Conservation (phyloP, 1,140 invertebrate species). For the Caenorhabditis tropicalis region DNA sequence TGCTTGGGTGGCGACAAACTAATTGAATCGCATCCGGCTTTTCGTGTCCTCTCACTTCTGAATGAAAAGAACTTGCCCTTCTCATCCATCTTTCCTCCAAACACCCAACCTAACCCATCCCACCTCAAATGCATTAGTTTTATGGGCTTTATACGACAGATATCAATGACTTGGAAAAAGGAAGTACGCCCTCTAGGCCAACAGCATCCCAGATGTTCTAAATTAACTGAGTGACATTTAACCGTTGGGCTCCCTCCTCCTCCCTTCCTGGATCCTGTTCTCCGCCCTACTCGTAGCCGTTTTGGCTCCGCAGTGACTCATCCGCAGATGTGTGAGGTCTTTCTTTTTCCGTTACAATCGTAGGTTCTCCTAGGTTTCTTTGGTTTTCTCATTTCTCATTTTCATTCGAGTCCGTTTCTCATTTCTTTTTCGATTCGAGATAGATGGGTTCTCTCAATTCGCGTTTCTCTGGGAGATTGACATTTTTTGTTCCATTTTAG, state of each 20-base stretch:
- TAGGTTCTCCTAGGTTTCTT: not conserved
- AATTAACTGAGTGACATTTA: not conserved
- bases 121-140: slow-evolving; percentile 42
- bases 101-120: slow-evolving; percentile 4
- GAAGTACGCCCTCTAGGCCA: not conserved
- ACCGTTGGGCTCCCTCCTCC: not conserved
- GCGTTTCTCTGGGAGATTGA: not conserved
- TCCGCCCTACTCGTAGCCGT: not conserved
- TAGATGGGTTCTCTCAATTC: not conserved
- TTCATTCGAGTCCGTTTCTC: not conserved
- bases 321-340: slow-evolving; percentile 32
- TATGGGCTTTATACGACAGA: slow-evolving; percentile 39
- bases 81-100: slow-evolving; percentile 1
- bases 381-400: not conserved
- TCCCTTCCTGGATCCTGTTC: not conserved
- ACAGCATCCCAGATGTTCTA: slow-evolving; percentile 33
- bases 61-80: slow-evolving; percentile 40
- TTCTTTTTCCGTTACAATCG: not conserved
- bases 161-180: slow-evolving; percentile 34
- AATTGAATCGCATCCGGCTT: slow-evolving; percentile 35
- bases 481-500: not conserved
- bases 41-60: not conserved
- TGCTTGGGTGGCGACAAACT: slow-evolving; percentile 27
- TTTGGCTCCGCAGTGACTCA: not conserved
- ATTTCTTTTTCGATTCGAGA: not conserved